These are phyloP conservation scores for Umimayanthus kanabou DNA, from an alignment of 92 coral and sea anemone genomes.

Conservation along the genomic window DNA sequence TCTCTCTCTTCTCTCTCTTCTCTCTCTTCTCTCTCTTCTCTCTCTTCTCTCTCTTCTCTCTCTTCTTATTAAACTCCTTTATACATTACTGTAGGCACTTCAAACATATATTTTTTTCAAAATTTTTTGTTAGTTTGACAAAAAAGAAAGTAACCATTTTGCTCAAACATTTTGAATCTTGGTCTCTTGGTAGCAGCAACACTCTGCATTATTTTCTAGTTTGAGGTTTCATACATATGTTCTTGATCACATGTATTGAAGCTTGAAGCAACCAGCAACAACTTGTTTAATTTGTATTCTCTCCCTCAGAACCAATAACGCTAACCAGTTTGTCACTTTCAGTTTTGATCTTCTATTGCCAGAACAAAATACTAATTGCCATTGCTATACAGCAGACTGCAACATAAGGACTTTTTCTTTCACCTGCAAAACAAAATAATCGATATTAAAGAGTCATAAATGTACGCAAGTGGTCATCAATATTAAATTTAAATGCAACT, in stretches of 20 bases:
- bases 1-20: too few relatives aligned
- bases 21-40: too few relatives aligned
- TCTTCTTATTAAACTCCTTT: too few relatives aligned
- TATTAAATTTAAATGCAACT: too few relatives aligned
- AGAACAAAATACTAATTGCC: slow-evolving; percentile 94
- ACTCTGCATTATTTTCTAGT: too few relatives aligned
- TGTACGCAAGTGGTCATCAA: background rate
- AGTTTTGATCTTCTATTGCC: slow-evolving; percentile 61
- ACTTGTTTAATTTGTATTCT: background rate
- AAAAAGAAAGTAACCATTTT: background rate
- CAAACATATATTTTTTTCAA: background rate
- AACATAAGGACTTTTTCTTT: slow-evolving; percentile 98
- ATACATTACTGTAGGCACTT: background rate
- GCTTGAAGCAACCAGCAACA: background rate
- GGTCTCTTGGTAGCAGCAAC: background rate
- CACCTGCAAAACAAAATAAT: slow-evolving; percentile 59
- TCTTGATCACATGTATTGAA: background rate
- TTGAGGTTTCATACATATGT: background rate
- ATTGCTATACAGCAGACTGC: slow-evolving; percentile 96
- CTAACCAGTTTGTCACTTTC: background rate
- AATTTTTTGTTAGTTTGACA: too few relatives aligned
- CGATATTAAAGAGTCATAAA: too few relatives aligned
- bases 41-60: too few relatives aligned
- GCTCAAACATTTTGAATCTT: background rate
- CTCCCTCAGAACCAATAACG: background rate